Evolutionary conservation across 1,140 invertebrate genomes (phyloP), one percentile per base, ranked within the genome.

Genomic region (Diorhabda elongata): DNA sequence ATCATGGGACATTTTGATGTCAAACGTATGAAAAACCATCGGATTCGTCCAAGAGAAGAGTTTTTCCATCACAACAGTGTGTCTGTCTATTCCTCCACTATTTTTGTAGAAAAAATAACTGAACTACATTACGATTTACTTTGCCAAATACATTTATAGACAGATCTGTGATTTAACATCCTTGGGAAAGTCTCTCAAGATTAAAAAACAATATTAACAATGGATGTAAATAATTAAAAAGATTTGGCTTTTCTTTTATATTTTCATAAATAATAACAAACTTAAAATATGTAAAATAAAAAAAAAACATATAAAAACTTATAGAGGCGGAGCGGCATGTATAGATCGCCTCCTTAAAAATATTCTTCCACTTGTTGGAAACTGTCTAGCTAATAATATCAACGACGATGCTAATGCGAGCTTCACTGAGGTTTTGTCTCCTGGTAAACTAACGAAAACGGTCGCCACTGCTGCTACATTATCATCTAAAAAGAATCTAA

Each of bases 381-480:
- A 86, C 47, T 86, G 85, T 71, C 89, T 83, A 4, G 88, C 84
- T 64, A 92, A 81, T 65, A 91, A 83, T 74, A 92, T 90, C 52
- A 93, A 81, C 5, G 89, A 88, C 44, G 91, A 92, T 56, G 88
- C 91, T 42, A 93, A 82, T 11, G 89, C 87, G 67, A 94, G 82
- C 73, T 89, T 88, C 3, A 91, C 89, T 2, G 90, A 89, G 61
- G 85, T 83, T 42, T 84, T 81, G 0, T 91, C 92, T n/a, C 94
- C 94, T 3, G 95, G 94, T 69, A 96, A 81, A 74, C 90, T 90
- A 58, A 98, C 89, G 71, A 98, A 89, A 45, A 97, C 90, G 0
- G 96, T 96, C 8, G 91, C 91, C 8, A 98, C 92, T 2, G 93
- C 95, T 1, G 95, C 94, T 8, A 92, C 84, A 5, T 91, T 91